Evolutionary conservation across 2,888 invertebrate species (phyloP), one percentile per base, ranked within the genome.

Genomic region (Strigamia transsilvanica): DNA sequence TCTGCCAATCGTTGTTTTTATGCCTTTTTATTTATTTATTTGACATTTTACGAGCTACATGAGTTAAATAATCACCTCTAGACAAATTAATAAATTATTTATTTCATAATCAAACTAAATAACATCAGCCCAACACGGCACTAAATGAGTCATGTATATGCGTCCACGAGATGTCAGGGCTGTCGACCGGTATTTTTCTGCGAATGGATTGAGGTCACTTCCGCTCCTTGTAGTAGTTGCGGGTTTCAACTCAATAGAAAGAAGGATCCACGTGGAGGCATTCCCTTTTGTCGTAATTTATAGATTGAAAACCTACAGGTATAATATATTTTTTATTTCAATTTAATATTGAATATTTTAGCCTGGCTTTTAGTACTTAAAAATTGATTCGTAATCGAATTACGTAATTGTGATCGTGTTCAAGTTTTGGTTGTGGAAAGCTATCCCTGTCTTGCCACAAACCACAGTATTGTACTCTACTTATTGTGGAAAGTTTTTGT

Each of bases 221-320:
- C 46, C 46, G 13, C 46, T n/a, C n/a, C n/a, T 46, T 46, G 38
- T 38, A 38, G 38, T 46, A 46, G 46, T 46, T 46, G 46, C 46
- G 46, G 46, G 46, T 46, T 46, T 46, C 46, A 46, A 46, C 46
- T 46, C 46, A 46, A 46, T n/a, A 23, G 61, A 7, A 61, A 61
- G 18, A 61, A 61, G 61, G 46, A 46, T 61, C 61, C 61, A 61
- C 61, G 61, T 61, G 61, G 61, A 61, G 61, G 21, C 23, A 61
- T 61, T 61, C 61, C 23, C 61, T 46, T 46, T 46, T 46, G 23
- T 61, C 61, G 61, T 61, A 10, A 23, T 23, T 23, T 12, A 61
- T 12, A 10, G 9, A 18, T 61, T 61, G 3, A 23, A 61, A 9
- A 61, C 18, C 21, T 23, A 21, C 61, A 61, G 61, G 61, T 61